phyloP scores from a whole-genome alignment of 2,888 invertebrate species.

The Chorisops tibialis region DNA sequence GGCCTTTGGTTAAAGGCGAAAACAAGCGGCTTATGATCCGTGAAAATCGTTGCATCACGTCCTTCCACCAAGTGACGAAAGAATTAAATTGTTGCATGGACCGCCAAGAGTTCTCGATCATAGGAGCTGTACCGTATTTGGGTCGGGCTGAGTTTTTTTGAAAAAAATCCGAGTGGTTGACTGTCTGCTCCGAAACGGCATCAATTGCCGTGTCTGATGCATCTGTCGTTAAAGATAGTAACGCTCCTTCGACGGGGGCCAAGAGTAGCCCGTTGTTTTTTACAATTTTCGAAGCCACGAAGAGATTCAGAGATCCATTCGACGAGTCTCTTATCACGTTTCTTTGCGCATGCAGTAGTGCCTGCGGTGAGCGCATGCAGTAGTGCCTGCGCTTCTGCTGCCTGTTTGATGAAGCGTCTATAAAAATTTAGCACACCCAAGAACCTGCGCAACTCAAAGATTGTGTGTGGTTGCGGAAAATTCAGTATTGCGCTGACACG shows the following conservation, averaged over 20 bases:
- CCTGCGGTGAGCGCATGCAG: not conserved
- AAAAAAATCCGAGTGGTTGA: conserved; percentile 44
- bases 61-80: conserved; percentile 33
- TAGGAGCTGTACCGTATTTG: conserved; percentile 42
- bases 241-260: too few relatives aligned
- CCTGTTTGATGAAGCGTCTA: not conserved
- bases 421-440: not conserved
- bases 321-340: not conserved
- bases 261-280: too few relatives aligned
- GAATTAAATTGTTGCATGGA: conserved; percentile 38
- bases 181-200: not conserved
- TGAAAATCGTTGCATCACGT: too few relatives aligned
- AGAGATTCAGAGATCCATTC: not conserved
- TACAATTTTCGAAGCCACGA: not conserved
- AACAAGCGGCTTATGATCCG: too few relatives aligned
- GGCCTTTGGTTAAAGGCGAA: too few relatives aligned
- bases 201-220: not conserved
- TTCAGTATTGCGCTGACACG: not conserved
- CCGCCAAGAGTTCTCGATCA: conserved; percentile 46
- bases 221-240: too few relatives aligned
- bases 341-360: not conserved
- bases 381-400: not conserved
- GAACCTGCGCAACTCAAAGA: not conserved
- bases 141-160: conserved; percentile 39
- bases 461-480: not conserved